Evolutionary conservation across 2,113 vertebrate species (phyloP).

Genomic region (Caloenas nicobarica): DNA sequence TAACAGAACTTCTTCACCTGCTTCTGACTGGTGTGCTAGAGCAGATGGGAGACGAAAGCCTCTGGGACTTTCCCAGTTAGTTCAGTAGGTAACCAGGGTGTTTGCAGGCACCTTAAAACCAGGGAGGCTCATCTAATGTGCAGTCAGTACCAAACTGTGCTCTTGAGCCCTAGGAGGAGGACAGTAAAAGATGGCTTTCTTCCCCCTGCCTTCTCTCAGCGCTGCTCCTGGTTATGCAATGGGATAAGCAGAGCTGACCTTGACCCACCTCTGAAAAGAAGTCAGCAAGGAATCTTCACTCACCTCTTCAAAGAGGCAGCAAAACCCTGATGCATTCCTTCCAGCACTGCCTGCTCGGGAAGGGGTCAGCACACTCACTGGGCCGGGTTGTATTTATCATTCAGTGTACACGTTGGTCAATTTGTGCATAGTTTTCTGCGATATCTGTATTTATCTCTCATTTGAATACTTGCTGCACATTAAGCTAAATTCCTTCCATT

Average conservation of each 20-base stretch:
- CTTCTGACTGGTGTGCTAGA: background rate
- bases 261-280: background rate
- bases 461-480: background rate
- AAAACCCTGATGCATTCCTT: background rate
- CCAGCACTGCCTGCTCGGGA: background rate
- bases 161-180: background rate
- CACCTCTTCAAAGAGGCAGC: background rate
- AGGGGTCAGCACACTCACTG: background rate
- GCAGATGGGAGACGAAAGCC: background rate
- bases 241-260: background rate
- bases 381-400: background rate
- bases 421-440: background rate
- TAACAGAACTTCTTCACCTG: background rate
- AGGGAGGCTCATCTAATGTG: background rate
- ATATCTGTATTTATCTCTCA: background rate
- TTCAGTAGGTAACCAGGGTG: background rate
- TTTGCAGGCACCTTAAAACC: background rate
- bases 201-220: background rate
- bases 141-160: background rate
- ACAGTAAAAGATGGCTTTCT: background rate
- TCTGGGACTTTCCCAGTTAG: background rate
- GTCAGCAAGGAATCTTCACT: background rate
- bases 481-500: constrained; percentile 8
- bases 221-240: background rate
- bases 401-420: background rate